Conservation (phyloP, 2,113 vertebrate species). For the Siphamia tubifer region DNA sequence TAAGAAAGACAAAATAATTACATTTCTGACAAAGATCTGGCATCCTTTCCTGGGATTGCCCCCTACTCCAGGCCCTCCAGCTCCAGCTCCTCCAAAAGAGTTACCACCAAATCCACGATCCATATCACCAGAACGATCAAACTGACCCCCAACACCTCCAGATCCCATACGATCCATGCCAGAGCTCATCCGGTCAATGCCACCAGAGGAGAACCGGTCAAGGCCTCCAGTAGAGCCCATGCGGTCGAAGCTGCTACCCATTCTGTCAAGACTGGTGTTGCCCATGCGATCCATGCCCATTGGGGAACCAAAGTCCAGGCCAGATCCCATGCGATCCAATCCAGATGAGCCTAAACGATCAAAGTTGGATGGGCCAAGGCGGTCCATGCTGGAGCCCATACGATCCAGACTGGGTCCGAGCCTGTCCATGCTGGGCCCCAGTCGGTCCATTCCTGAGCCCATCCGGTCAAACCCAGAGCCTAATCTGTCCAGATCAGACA, state of each 20-base stretch:
- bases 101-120: slow-evolving; percentile 91
- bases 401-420: slow-evolving; percentile 89
- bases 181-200: slow-evolving; percentile 87
- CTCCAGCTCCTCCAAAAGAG: slow-evolving; percentile 82
- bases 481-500: slow-evolving; percentile 87
- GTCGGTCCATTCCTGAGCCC: slow-evolving; percentile 88
- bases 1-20: slow-evolving; percentile 75
- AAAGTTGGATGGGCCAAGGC: slow-evolving; percentile 84
- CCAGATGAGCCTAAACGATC: slow-evolving; percentile 86
- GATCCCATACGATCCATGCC: slow-evolving; percentile 92
- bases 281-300: slow-evolving; percentile 82
- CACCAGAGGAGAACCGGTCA: slow-evolving; percentile 77
- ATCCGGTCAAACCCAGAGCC: slow-evolving; percentile 90
- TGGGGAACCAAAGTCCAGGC: slow-evolving; percentile 75
- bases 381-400: slow-evolving; percentile 88
- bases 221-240: slow-evolving; percentile 74
- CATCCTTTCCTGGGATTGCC: slow-evolving; percentile 91
- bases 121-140: slow-evolving; percentile 89
- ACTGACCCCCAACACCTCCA: slow-evolving; percentile 85
- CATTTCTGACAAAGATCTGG: slow-evolving; percentile 99
- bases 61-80: slow-evolving; percentile 84
- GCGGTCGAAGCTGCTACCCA: slow-evolving; percentile 74
- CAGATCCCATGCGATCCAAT: slow-evolving; percentile 88
- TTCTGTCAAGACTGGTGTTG: slow-evolving; percentile 73
- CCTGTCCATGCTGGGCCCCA: slow-evolving; percentile 90